A percentile compares a stretch with the other conserved stretches of the same genome.
Evolutionary conservation across 1,140 invertebrate genomes (phyloP).

Genomic region (Drosophila aff.): DNA sequence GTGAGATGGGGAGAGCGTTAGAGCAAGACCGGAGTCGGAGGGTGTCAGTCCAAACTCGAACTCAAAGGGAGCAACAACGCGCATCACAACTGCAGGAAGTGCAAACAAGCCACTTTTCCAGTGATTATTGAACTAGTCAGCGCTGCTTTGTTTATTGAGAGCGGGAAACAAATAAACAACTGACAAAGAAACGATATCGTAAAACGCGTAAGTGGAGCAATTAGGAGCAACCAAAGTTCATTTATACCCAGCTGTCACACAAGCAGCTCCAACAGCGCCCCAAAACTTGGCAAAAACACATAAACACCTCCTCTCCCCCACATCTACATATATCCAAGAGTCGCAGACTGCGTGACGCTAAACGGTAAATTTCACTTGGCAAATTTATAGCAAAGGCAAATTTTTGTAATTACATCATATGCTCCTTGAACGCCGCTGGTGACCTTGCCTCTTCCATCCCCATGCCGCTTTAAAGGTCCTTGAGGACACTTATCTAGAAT

Average conservation of each 20-base stretch:
- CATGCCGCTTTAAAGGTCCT: slow-evolving; percentile 2
- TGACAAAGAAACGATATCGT: slow-evolving; percentile 18
- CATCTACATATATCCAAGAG: neutral
- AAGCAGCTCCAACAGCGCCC: slow-evolving; percentile 16
- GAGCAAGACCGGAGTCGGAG: neutral
- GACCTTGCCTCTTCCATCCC: slow-evolving; percentile 11
- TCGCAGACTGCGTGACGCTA: slow-evolving; percentile 29
- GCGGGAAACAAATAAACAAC: slow-evolving; percentile 14
- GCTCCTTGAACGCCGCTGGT: slow-evolving; percentile 13
- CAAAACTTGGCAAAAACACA: slow-evolving; percentile 9
- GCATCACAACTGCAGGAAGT: slow-evolving; percentile 25
- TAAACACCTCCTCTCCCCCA: slow-evolving; percentile 1
- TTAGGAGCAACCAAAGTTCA: slow-evolving; percentile 25
- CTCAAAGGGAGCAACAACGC: slow-evolving; percentile 13
- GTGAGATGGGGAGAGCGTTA: neutral
- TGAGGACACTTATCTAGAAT: slow-evolving; percentile 11
- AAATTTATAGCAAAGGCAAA: slow-evolving; percentile 10
- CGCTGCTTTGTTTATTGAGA: slow-evolving; percentile 23
- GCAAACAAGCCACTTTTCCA: slow-evolving; percentile 12
- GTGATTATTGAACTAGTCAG: slow-evolving; percentile 21
- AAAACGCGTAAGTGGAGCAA: slow-evolving; percentile 37
- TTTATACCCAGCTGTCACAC: slow-evolving; percentile 24
- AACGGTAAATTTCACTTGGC: slow-evolving; percentile 18
- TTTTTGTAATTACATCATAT: slow-evolving; percentile 24
- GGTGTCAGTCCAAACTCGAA: slow-evolving; percentile 8